Evolutionary conservation across 2,797 vertebrate species (phyloP), one percentile per base, ranked within the genome.

Genomic region (Epinephelus coioides): DNA sequence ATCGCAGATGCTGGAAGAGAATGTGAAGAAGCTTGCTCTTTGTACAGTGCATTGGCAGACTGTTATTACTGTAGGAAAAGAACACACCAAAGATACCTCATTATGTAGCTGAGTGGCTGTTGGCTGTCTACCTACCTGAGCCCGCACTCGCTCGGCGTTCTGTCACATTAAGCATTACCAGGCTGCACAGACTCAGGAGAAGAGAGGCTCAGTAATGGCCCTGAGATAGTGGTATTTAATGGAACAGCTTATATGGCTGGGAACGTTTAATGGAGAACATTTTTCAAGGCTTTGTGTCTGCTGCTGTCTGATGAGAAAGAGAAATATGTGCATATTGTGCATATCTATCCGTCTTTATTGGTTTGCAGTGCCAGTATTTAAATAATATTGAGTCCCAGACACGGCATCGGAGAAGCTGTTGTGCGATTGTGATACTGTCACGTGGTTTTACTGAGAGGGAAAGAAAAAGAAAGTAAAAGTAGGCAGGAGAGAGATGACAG

Each of bases 71-170:
- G 27, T 30, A 73, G 55, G 67, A 76, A 75, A 79, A 73, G 46
- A 81, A 74, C 54, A 50, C 55, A 79, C 55, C 59, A 64, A 68
- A 80, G 56, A 78, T 62, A 78, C n/a, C 82, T 90, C 74, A 86
- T 92, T 86, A 90, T 84, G 21, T 60, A 44, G 69, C 69, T 0
- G 44, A 88, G 77, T 69, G 71, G 78, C 83, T 85, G 51, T 79
- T 79, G 66, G 43, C 60, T 62, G 50, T 78, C 79, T 72, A 59
- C 62, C 72, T 75, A 44, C 47, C 63, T 27, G 18, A 57, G 47
- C 49, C 57, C 47, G 34, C 69, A 21, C 79, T 23, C 60, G 19
- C 65, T 59, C 38, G 46, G 59, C 67, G 61, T 47, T 83, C n/a
- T 83, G 77, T 76, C 84, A 82, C 65, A 62, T 68, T 79, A 53